Evolutionary conservation across 2,888 invertebrate species (phyloP).

Genomic region (Ariolimax columbianus): DNA sequence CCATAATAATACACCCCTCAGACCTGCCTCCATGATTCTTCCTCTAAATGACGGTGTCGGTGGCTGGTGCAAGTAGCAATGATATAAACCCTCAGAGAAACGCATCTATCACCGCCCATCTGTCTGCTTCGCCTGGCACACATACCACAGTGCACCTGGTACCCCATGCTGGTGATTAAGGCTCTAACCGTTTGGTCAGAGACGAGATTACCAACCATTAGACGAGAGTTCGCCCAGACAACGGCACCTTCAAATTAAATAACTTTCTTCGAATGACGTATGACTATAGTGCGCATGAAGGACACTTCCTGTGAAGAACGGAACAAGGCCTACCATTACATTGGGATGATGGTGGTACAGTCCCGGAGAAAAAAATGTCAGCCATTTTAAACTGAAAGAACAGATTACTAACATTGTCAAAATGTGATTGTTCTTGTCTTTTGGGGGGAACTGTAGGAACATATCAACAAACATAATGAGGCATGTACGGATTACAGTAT

Average conservation of each 20-base stretch:
- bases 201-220: background rate
- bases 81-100: background rate
- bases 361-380: too few species aligned
- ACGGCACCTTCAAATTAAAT: background rate
- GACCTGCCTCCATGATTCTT: background rate
- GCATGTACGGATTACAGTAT: too few species aligned
- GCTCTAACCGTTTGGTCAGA: background rate
- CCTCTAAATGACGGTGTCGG: background rate
- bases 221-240: background rate
- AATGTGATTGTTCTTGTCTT: too few species aligned
- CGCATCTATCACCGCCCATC: background rate
- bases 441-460: too few species aligned
- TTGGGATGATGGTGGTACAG: too few species aligned
- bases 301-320: background rate
- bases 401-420: too few species aligned
- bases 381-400: too few species aligned
- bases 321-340: background rate
- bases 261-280: background rate
- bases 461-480: too few species aligned
- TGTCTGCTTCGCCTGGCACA: background rate
- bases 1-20: background rate
- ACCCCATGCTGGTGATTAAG: background rate
- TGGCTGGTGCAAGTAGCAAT: background rate
- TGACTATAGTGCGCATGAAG: background rate
- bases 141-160: background rate